A percentile compares a stretch with the other conserved stretches of the same genome.
phyloP scores from a whole-genome alignment of 2,888 invertebrate genomes.

The Caenorhabditis uteleia region DNA sequence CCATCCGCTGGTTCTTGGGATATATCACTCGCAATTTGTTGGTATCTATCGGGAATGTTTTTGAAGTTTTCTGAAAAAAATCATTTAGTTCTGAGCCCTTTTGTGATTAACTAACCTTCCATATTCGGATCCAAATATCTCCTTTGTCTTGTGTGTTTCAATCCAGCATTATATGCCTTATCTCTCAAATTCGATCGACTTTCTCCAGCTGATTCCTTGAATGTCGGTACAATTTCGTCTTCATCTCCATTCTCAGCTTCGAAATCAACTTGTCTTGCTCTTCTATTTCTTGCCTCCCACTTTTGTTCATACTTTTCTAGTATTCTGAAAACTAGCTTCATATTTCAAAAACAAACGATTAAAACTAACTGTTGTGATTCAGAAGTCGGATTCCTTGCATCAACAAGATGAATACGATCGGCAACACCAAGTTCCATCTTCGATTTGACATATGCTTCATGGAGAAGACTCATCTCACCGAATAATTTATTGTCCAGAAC shows the following conservation, averaged over 20 bases:
- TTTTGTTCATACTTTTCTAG: too few species aligned
- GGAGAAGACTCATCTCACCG: conserved; percentile 12
- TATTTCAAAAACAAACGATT: background rate
- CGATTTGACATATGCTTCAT: conserved; percentile 8
- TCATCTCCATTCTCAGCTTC: background rate
- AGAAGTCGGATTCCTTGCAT: too few species aligned
- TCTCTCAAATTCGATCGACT: conserved; percentile 9
- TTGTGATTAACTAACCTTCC: conserved; percentile 24
- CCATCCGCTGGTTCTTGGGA: conserved; percentile 14
- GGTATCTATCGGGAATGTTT: conserved; percentile 23
- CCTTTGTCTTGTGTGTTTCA: conserved; percentile 33
- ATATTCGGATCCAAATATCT: conserved; percentile 44
- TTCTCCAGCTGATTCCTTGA: conserved; percentile 11
- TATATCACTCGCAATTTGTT: conserved; percentile 16
- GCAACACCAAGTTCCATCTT: background rate
- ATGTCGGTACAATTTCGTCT: background rate
- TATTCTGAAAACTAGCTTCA: too few species aligned
- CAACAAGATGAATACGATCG: too few species aligned
- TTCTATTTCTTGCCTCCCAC: too few species aligned
- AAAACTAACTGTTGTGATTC: too few species aligned
- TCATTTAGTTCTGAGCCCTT: background rate
- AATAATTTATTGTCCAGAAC: conserved; percentile 4
- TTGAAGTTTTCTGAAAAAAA: background rate
- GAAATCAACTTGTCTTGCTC: background rate
- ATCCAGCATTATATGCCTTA: conserved; percentile 29